Evolutionary conservation across 2,888 invertebrate genomes (phyloP).

Genomic region (Zaprionus obscuricornis): DNA sequence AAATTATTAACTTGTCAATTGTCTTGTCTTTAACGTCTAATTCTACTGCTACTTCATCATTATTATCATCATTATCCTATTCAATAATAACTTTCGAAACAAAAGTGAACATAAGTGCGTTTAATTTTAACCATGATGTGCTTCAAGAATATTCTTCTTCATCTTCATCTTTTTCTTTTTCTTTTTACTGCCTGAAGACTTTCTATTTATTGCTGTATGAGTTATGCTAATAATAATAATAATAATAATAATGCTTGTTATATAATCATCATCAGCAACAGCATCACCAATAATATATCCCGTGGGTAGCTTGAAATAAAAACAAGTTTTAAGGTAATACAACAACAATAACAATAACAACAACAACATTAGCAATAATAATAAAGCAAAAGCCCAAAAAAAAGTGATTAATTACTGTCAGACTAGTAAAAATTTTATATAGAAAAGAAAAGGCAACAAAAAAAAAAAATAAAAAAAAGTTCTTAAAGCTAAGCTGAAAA

Average conservation of each 20-base stretch:
- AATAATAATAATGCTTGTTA: too few species aligned
- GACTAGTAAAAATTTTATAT: slow-evolving; percentile 63
- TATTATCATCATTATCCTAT: too few species aligned
- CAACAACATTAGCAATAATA: slow-evolving; percentile 7
- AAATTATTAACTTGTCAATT: slow-evolving; percentile 26
- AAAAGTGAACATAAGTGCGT: slow-evolving; percentile 30
- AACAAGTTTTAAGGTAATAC: slow-evolving; percentile 29
- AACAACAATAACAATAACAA: slow-evolving; percentile 13
- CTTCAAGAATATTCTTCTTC: too few species aligned
- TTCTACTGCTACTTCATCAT: too few species aligned
- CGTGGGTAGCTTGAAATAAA: slow-evolving; percentile 25
- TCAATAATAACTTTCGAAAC: background rate
- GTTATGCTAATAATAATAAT: slow-evolving; percentile 37
- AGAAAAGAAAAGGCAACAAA: slow-evolving; percentile 42
- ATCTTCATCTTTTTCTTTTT: too few species aligned
- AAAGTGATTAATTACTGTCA: slow-evolving; percentile 68
- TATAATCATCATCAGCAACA: too few species aligned
- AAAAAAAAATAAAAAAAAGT: slow-evolving; percentile 11
- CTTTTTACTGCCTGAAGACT: too few species aligned
- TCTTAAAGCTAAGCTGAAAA: too few species aligned
- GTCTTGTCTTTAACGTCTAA: slow-evolving; percentile 2
- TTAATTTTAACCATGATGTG: slow-evolving; percentile 69
- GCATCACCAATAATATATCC: too few species aligned
- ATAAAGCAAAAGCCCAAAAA: slow-evolving; percentile 34
- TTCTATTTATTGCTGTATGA: slow-evolving; percentile 49